A percentile compares a stretch with the other conserved stretches of the same genome.
Evolutionary conservation across 1,140 invertebrate genomes (phyloP).

Genomic region (Caenorhabditis briggsae): DNA sequence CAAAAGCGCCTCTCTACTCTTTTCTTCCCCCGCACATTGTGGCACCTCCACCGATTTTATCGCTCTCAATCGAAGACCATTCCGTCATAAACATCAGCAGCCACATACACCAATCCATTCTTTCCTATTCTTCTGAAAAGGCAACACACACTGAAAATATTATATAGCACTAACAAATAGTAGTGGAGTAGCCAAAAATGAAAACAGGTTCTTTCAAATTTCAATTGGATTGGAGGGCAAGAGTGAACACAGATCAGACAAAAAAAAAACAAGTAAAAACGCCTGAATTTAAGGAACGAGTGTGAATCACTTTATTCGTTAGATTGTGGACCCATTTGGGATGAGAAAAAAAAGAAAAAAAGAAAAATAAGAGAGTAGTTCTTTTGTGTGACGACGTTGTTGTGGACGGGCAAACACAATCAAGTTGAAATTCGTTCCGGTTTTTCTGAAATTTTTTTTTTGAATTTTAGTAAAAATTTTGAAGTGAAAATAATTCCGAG

Average conservation of each 20-base stretch:
- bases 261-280: constrained; percentile 14
- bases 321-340: neutral
- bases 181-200: neutral
- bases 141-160: neutral
- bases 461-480: too few species aligned
- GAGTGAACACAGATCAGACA: constrained; percentile 7
- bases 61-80: constrained; percentile 26
- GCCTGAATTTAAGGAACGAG: constrained; percentile 18
- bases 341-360: neutral
- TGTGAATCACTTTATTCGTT: neutral
- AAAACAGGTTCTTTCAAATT: constrained; percentile 26
- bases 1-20: neutral
- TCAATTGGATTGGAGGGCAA: neutral
- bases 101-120: neutral
- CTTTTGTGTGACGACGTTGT: too few species aligned
- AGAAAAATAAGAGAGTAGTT: too few species aligned
- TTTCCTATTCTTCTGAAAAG: neutral
- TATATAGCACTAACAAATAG: neutral
- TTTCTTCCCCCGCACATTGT: neutral
- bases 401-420: too few species aligned
- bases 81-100: constrained; percentile 8
- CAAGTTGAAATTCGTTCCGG: neutral
- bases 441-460: constrained; percentile 17
- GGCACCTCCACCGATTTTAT: neutral
- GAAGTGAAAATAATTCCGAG: neutral